Evolutionary conservation across 1,140 invertebrate species (phyloP).

Genomic region (Venustaconcha ellipsiformis): DNA sequence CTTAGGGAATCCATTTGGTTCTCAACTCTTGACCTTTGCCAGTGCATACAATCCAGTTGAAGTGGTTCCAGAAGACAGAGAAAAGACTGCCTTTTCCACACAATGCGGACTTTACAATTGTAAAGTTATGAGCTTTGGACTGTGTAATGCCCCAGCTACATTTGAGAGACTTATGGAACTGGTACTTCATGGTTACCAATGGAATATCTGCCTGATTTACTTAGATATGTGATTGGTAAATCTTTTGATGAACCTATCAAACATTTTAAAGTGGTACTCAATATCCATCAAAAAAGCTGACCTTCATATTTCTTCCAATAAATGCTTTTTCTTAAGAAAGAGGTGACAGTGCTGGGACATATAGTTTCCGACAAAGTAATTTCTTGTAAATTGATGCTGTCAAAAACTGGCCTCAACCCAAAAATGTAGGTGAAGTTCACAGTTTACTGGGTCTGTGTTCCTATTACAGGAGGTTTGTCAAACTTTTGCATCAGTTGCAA

Average conservation of each 20-base stretch:
- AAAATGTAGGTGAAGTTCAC: background rate
- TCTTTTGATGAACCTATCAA: conserved; percentile 12
- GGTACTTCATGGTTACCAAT: conserved; percentile 20
- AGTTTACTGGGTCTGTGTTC: conserved; percentile 3
- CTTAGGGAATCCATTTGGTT: conserved; percentile 30
- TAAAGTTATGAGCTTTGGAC: conserved; percentile 20
- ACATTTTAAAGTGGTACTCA: conserved; percentile 4
- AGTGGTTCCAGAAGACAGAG: conserved; percentile 39
- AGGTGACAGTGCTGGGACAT: conserved; percentile 43
- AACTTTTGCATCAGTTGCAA: conserved; percentile 1
- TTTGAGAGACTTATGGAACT: conserved; percentile 22
- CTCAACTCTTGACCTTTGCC: conserved; percentile 44
- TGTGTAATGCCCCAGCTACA: conserved; percentile 8
- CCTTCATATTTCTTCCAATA: conserved; percentile 25
- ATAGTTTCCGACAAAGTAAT: conserved; percentile 57
- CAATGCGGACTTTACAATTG: conserved; percentile 39
- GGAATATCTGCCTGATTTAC: conserved; percentile 40
- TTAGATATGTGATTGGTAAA: conserved; percentile 30
- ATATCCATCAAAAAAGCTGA: conserved; percentile 1
- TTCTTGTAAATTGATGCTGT: conserved; percentile 65
- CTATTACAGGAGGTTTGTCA: conserved; percentile 4
- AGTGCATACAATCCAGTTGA: conserved; percentile 58
- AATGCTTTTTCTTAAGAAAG: conserved; percentile 7
- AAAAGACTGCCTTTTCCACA: conserved; percentile 51
- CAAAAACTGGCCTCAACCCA: conserved; percentile 21